Percentiles rank a stretch among this genome's conserved stretches.
phyloP scores from a whole-genome alignment of 2,797 vertebrate genomes.

The Manis pentadactyla region DNA sequence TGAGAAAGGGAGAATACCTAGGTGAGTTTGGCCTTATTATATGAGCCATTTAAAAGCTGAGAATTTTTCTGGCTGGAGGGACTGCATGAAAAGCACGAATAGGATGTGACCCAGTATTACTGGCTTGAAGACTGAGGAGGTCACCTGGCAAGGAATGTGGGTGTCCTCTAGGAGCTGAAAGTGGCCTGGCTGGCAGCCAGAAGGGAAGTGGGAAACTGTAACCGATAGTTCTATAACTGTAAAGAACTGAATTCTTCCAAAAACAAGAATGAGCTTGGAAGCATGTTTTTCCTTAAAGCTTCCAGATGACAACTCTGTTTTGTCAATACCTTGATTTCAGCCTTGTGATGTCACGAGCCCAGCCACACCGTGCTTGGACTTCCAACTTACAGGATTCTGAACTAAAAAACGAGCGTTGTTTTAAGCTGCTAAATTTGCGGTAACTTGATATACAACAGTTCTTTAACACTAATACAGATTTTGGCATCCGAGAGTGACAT shows the following conservation, averaged over 20 bases:
- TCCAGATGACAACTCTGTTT: background rate
- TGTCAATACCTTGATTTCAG: background rate
- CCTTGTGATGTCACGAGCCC: background rate
- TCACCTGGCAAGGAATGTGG: background rate
- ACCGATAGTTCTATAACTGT: background rate
- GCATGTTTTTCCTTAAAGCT: constrained; percentile 1
- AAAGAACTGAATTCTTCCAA: background rate
- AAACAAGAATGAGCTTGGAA: constrained; percentile 17
- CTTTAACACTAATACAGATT: background rate
- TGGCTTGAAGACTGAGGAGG: background rate
- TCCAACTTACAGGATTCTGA: background rate
- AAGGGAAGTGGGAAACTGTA: background rate
- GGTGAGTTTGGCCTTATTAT: background rate
- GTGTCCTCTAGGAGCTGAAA: background rate
- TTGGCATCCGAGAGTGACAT: constrained; percentile 1
- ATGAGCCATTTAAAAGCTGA: background rate
- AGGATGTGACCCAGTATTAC: background rate
- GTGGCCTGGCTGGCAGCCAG: background rate
- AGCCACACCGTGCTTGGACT: background rate
- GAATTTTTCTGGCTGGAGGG: background rate
- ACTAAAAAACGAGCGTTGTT: background rate
- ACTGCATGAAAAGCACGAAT: background rate
- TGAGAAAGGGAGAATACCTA: background rate
- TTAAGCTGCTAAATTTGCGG: background rate
- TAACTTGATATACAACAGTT: background rate